Percentiles rank a stretch among this genome's conserved stretches.
phyloP scores from a whole-genome alignment of 2,888 invertebrate species.

The Tinea semifulvella region DNA sequence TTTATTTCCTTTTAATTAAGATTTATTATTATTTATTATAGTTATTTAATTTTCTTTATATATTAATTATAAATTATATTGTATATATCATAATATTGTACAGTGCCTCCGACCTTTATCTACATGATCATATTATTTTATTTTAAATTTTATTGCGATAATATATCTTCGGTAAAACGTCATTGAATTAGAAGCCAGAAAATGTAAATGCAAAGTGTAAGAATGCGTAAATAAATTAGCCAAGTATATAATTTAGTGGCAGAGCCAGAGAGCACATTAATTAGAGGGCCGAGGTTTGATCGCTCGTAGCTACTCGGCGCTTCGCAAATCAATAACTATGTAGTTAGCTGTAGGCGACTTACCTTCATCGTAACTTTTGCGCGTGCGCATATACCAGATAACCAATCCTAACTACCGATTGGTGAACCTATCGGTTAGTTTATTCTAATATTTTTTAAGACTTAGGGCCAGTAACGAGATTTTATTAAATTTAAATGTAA shows the following conservation, averaged over 20 bases:
- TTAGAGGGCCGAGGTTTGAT: too few species aligned
- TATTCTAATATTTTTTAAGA: neutral
- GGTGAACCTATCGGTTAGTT: neutral
- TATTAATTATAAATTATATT: too few species aligned
- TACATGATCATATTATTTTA: too few species aligned
- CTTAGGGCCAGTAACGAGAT: too few species aligned
- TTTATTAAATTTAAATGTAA: neutral
- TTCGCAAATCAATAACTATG: conserved; percentile 7
- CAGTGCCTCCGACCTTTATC: too few species aligned
- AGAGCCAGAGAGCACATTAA: too few species aligned
- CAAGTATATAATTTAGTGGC: conserved; percentile 2
- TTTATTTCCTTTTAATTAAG: too few species aligned
- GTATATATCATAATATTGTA: too few species aligned
- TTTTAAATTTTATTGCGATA: too few species aligned
- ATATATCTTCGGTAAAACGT: too few species aligned
- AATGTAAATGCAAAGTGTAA: neutral
- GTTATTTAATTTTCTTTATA: too few species aligned
- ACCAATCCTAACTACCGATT: conserved; percentile 8
- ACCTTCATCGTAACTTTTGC: conserved; percentile 6
- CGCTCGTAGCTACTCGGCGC: neutral
- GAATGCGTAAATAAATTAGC: conserved; percentile 4
- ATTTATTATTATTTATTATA: too few species aligned
- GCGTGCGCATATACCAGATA: conserved; percentile 11
- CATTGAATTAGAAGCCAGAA: neutral
- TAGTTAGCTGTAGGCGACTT: conserved; percentile 1